Evolutionary conservation across 2,888 invertebrate genomes (phyloP).

Genomic region (Miltochrista miniata): DNA sequence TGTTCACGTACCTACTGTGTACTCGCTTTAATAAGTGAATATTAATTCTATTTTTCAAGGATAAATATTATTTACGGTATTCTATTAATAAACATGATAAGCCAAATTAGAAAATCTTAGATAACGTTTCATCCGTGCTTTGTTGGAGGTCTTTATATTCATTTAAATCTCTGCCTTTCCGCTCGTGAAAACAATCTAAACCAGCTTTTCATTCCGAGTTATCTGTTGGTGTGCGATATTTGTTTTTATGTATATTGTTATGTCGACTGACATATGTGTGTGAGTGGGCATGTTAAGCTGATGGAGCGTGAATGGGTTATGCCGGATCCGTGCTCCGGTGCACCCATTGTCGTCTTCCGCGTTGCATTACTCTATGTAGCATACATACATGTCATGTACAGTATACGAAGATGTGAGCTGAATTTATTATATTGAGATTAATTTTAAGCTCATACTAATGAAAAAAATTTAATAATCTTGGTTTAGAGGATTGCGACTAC

Average conservation of each 20-base stretch:
- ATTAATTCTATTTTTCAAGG: too few relatives aligned
- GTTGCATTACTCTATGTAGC: constrained; percentile 46
- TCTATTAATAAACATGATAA: too few relatives aligned
- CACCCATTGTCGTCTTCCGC: constrained; percentile 73
- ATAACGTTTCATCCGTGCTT: background rate
- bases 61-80: too few relatives aligned
- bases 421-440: too few relatives aligned
- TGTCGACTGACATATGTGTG: constrained; percentile 43
- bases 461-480: too few relatives aligned
- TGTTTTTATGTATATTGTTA: constrained; percentile 17
- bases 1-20: too few relatives aligned
- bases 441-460: background rate
- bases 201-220: background rate
- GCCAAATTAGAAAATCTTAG: too few relatives aligned
- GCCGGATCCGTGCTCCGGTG: constrained; percentile 74
- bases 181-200: background rate
- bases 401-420: too few relatives aligned
- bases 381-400: background rate
- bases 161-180: background rate
- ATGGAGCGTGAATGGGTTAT: constrained; percentile 72
- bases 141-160: background rate
- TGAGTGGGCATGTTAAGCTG: constrained; percentile 49
- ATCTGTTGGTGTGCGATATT: constrained; percentile 14
- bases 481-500: too few relatives aligned
- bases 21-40: too few relatives aligned